phyloP scores from a whole-genome alignment of 2,113 vertebrate species.

The Mola mola region DNA sequence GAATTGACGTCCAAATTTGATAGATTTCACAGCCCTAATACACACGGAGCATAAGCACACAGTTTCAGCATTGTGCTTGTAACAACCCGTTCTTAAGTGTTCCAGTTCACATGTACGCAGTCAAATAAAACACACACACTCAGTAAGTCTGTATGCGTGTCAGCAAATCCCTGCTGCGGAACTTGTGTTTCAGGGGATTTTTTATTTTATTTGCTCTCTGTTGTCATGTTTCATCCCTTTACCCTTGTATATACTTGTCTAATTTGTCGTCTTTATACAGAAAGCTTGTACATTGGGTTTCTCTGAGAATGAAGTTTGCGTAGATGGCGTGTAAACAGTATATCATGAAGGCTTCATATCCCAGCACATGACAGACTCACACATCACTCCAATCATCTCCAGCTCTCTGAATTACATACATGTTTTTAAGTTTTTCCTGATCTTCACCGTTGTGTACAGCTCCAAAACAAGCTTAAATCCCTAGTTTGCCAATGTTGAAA shows the following conservation, averaged over 20 bases:
- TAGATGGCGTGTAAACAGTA: constrained; percentile 8
- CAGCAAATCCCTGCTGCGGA: constrained; percentile 60
- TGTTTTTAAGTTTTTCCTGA: constrained; percentile 22
- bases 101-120: constrained; percentile 2
- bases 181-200: constrained; percentile 35
- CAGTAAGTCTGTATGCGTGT: constrained; percentile 42
- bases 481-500: constrained; percentile 9
- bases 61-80: neutral
- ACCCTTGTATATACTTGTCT: neutral
- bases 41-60: neutral
- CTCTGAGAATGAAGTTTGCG: neutral
- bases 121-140: constrained; percentile 6
- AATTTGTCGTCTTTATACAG: neutral
- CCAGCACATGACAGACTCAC: neutral
- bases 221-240: constrained; percentile 51
- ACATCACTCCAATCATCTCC: constrained; percentile 8
- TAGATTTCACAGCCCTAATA: too few relatives aligned
- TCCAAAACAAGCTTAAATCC: constrained; percentile 33
- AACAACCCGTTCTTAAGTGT: neutral
- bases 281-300: neutral
- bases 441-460: constrained; percentile 39
- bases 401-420: constrained; percentile 7
- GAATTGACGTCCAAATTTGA: too few relatives aligned
- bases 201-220: constrained; percentile 43
- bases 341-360: neutral